Evolutionary conservation across 2,888 invertebrate genomes (phyloP).

Genomic region (Thumatha senex): DNA sequence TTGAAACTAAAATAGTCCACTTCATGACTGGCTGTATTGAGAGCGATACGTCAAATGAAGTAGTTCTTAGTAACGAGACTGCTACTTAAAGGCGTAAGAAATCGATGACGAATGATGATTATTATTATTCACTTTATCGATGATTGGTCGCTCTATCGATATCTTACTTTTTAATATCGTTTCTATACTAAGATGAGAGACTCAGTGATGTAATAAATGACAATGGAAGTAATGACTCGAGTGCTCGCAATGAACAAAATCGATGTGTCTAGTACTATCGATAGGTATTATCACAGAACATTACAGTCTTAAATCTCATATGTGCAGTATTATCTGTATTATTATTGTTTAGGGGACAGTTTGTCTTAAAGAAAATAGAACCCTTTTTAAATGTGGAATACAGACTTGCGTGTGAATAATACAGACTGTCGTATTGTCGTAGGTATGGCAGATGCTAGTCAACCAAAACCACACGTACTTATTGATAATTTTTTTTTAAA

Average conservation of each 20-base stretch:
- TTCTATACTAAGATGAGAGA: background rate
- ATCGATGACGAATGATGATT: conserved; percentile 24
- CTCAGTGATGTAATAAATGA: background rate
- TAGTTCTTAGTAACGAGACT: conserved; percentile 8
- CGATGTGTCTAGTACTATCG: background rate
- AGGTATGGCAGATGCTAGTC: too few species aligned
- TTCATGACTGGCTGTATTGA: conserved; percentile 24
- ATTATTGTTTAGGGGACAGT: too few species aligned
- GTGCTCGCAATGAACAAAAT: background rate
- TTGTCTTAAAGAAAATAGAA: too few species aligned
- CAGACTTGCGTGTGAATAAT: too few species aligned
- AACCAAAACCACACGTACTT: too few species aligned
- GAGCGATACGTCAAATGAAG: conserved; percentile 18
- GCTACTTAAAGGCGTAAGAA: conserved; percentile 12
- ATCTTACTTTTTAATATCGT: background rate
- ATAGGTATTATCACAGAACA: too few species aligned
- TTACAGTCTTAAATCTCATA: too few species aligned
- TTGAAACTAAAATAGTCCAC: conserved; percentile 3
- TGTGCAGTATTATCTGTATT: too few species aligned
- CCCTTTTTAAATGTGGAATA: too few species aligned
- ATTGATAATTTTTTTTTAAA: too few species aligned
- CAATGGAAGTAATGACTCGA: background rate
- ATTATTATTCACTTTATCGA: background rate
- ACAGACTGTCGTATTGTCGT: too few species aligned
- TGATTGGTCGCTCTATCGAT: background rate